Conservation (phyloP, 2,888 invertebrate genomes). For the Drosophila mettleri region DNA sequence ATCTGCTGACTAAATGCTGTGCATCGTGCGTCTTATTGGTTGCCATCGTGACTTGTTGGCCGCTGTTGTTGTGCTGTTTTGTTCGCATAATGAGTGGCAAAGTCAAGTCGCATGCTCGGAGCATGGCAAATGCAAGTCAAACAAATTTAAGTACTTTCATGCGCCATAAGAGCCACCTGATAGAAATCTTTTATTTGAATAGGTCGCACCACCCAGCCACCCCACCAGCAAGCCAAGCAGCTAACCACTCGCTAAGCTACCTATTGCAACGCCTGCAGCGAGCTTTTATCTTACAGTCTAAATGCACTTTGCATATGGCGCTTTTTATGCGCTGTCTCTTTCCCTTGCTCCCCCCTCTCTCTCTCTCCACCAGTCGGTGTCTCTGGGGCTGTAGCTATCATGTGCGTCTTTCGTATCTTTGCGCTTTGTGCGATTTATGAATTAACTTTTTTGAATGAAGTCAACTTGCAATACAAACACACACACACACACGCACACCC, state of each 20-base stretch:
- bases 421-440: slow-evolving; percentile 79
- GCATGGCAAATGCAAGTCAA: slow-evolving; percentile 66
- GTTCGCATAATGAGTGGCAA: slow-evolving; percentile 52
- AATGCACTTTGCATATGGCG: slow-evolving; percentile 69
- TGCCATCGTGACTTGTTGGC: slow-evolving; percentile 24
- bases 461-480: slow-evolving; percentile 57
- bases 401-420: slow-evolving; percentile 69
- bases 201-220: slow-evolving; percentile 6
- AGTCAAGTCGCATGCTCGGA: background rate
- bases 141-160: slow-evolving; percentile 80
- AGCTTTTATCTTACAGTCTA: slow-evolving; percentile 67
- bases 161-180: slow-evolving; percentile 78
- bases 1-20: slow-evolving; percentile 65
- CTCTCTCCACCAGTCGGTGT: background rate
- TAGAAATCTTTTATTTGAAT: slow-evolving; percentile 77
- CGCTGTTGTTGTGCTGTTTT: slow-evolving; percentile 49
- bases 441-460: slow-evolving; percentile 80
- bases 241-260: slow-evolving; percentile 14
- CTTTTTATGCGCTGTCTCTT: slow-evolving; percentile 1
- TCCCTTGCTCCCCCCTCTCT: background rate
- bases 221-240: background rate
- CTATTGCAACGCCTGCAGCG: slow-evolving; percentile 49
- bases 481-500: slow-evolving; percentile 25
- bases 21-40: slow-evolving; percentile 19
- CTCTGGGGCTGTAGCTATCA: slow-evolving; percentile 16